phyloP scores from a whole-genome alignment of 1,140 invertebrate genomes.

The Heliothis subflexa region DNA sequence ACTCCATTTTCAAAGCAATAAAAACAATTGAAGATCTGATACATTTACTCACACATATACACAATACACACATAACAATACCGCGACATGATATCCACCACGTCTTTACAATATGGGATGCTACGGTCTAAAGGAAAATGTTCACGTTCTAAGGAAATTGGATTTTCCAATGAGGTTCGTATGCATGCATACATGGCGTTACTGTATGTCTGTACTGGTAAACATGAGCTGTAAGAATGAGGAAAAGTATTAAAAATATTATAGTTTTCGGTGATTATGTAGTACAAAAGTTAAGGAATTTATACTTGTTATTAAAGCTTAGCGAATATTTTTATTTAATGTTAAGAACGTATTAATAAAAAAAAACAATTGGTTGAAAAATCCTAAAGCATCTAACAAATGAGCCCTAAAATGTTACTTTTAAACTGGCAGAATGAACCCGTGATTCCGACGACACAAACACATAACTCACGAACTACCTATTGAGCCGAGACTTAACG shows the following conservation, averaged over 20 bases:
- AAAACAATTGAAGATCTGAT: conserved; percentile 31
- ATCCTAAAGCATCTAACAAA: no score
- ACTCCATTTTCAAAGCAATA: neutral
- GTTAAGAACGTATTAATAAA: no score
- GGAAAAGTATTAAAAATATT: neutral
- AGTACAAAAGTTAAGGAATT: neutral
- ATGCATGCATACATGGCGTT: conserved; percentile 18
- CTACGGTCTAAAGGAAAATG: conserved; percentile 41
- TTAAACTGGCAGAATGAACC: neutral
- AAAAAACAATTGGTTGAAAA: no score
- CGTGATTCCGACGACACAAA: conserved; percentile 2
- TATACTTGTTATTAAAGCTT: no score
- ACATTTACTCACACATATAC: neutral
- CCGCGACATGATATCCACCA: conserved; percentile 15
- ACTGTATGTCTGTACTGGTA: conserved; percentile 11
- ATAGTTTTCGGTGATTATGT: neutral
- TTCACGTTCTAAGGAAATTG: conserved; percentile 55
- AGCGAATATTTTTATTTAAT: no score
- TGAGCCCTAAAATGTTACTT: no score
- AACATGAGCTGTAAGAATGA: conserved; percentile 1
- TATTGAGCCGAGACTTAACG: conserved; percentile 34
- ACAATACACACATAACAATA: neutral
- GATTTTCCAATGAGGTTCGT: conserved; percentile 45
- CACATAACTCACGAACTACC: conserved; percentile 37
- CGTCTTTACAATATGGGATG: conserved; percentile 42